Evolutionary conservation across 2,888 invertebrate genomes (phyloP).

Genomic region (Andrena hattorfiana): DNA sequence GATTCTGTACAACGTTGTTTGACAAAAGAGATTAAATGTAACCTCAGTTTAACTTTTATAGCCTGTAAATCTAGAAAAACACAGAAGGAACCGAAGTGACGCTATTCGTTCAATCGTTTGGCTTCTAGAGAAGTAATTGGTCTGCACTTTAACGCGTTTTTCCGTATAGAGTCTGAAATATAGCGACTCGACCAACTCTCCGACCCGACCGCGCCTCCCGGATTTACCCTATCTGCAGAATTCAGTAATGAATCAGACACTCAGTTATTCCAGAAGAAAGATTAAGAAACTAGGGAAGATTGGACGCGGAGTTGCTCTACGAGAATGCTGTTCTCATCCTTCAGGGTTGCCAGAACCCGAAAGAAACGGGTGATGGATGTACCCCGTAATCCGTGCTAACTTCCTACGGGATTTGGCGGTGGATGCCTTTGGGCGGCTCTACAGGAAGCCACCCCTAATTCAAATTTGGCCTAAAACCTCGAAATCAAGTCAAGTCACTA

Average conservation of each 20-base stretch:
- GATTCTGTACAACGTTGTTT: too few relatives aligned
- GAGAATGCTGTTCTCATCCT: conserved; percentile 46
- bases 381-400: conserved; percentile 83
- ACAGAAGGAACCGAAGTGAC: too few relatives aligned
- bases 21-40: too few relatives aligned
- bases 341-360: conserved; percentile 49
- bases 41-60: too few relatives aligned
- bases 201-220: too few relatives aligned
- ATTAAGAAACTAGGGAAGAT: background rate
- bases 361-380: conserved; percentile 84
- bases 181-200: too few relatives aligned
- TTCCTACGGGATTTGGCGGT: conserved; percentile 83
- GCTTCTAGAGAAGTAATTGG: too few relatives aligned
- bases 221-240: background rate
- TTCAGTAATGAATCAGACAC: background rate
- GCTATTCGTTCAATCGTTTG: too few relatives aligned
- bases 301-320: background rate
- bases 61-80: too few relatives aligned
- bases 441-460: conserved; percentile 75
- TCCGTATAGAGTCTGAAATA: too few relatives aligned
- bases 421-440: conserved; percentile 68
- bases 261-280: background rate
- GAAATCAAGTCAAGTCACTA: conserved; percentile 84
- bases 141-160: too few relatives aligned
- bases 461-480: conserved; percentile 80